Evolutionary conservation across 2,797 vertebrate species (phyloP), one percentile per base, ranked within the genome.

Genomic region (Bryconaethiops microstoma): DNA sequence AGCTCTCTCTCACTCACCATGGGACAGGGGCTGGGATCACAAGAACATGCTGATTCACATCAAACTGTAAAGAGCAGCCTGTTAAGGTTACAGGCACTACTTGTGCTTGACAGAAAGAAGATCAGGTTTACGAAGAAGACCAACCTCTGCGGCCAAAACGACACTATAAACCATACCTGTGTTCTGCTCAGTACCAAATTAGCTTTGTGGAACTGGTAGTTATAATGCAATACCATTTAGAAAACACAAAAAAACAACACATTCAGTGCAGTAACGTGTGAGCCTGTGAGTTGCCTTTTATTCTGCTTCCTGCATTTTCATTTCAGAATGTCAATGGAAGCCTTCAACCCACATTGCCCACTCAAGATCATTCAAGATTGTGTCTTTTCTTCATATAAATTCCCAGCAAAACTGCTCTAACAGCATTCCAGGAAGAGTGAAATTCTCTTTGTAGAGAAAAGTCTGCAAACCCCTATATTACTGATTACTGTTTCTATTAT

Each of bases 21-120:
- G 16, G 8, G 19, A 52, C 9, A 23, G 50, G 23, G 21, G 4
- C 19, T 4, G 13, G 68, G n/a, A 39, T 70, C 17, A 57, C 52
- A n/a, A 57, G 52, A 57, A 73, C 52, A 55, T 39, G 52, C 8
- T 40, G 29, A 72, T 72, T 54, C 23, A 72, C 23, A 72, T 55
- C 50, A 39, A 40, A 35, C 14, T 55, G 29, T 55, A 57, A 73
- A 73, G 25, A 48, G 67, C 9, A 48, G 13, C n/a, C 40, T 48
- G 40, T 48, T 69, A 48, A 50, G 19, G 67, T 69, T 69, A 48
- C 67, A 25, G 45, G 4, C 17, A 68, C 17, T 19, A 21, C 40
- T 7, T 67, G 64, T 67, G 29, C 16, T 67, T 40, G 14, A 42
- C 19, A 9, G 7, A 19, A 1, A 29, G 60, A 5, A 25, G 14